Conservation (phyloP, 2,888 invertebrate genomes). For the Caenorhabditis zanzibari region DNA sequence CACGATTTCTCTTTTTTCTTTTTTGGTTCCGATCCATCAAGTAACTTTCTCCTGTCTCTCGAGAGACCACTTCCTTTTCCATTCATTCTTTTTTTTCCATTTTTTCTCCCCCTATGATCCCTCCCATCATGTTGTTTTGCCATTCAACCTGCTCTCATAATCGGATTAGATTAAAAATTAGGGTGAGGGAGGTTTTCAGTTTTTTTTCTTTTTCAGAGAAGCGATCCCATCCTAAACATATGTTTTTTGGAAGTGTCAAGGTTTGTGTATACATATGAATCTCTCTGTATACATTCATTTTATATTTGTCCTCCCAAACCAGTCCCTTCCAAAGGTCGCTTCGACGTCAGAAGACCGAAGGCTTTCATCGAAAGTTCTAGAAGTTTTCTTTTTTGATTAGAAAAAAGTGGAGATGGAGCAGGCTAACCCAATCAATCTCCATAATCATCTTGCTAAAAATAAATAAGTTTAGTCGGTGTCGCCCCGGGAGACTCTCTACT, state of each 20-base stretch:
- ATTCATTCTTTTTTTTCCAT: background rate
- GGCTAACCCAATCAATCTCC: slow-evolving; percentile 14
- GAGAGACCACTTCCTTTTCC: slow-evolving; percentile 10
- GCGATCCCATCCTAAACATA: background rate
- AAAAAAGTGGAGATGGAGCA: background rate
- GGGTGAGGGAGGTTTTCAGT: slow-evolving; percentile 18
- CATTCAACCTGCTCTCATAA: slow-evolving; percentile 55
- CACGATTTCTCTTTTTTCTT: background rate
- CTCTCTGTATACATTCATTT: slow-evolving; percentile 12
- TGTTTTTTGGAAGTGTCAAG: slow-evolving; percentile 26
- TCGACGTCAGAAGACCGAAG: background rate
- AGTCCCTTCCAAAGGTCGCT: slow-evolving; percentile 30
- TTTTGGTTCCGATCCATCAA: slow-evolving; percentile 36
- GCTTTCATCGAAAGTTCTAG: background rate
- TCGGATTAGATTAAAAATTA: slow-evolving; percentile 50
- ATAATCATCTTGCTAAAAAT: slow-evolving; percentile 40
- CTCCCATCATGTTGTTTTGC: slow-evolving; percentile 38
- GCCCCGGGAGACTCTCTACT: slow-evolving; percentile 16
- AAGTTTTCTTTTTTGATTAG: background rate
- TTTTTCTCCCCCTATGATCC: background rate
- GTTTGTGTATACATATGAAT: slow-evolving; percentile 4
- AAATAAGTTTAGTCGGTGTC: slow-evolving; percentile 30
- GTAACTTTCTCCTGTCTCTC: slow-evolving; percentile 20
- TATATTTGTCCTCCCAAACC: slow-evolving; percentile 24
- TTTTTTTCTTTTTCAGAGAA: slow-evolving; percentile 13